phyloP scores from a whole-genome alignment of 1,140 invertebrate genomes.

The Dinoponera quadriceps region DNA sequence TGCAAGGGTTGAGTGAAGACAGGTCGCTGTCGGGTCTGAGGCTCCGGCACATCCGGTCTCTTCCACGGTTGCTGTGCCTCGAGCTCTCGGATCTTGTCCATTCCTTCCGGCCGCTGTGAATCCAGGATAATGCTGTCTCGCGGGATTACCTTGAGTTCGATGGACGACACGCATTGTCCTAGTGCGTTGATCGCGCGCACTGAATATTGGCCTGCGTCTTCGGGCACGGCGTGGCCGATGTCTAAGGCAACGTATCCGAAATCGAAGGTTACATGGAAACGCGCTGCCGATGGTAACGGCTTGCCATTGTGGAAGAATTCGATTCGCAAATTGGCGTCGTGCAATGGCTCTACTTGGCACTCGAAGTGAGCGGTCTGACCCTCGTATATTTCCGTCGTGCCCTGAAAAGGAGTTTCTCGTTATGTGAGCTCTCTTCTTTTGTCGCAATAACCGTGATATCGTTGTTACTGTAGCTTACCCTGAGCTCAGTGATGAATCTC shows the following conservation, averaged over 20 bases:
- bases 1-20: constrained; percentile 98
- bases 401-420: constrained; percentile 83
- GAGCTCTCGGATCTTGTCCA: constrained; percentile 96
- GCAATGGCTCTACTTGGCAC: constrained; percentile 95
- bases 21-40: constrained; percentile 95
- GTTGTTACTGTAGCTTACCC: constrained; percentile 78
- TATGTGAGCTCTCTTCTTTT: constrained; percentile 19
- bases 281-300: constrained; percentile 93
- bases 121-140: constrained; percentile 96
- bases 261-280: constrained; percentile 97
- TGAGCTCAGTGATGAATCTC: constrained; percentile 92
- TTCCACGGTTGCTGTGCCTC: constrained; percentile 93
- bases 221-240: constrained; percentile 94
- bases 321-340: constrained; percentile 95
- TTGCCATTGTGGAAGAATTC: constrained; percentile 97
- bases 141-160: constrained; percentile 92
- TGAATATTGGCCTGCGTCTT: constrained; percentile 97
- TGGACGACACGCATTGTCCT: constrained; percentile 94
- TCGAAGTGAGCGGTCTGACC: constrained; percentile 96
- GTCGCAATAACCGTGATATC: neutral
- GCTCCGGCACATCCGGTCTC: constrained; percentile 92
- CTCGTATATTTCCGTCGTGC: constrained; percentile 93
- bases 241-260: constrained; percentile 98
- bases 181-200: constrained; percentile 95
- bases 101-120: constrained; percentile 97